These are phyloP conservation scores for Melanocharis versteri DNA, from an alignment of 2,113 vertebrate genomes.

Conservation along the genomic window DNA sequence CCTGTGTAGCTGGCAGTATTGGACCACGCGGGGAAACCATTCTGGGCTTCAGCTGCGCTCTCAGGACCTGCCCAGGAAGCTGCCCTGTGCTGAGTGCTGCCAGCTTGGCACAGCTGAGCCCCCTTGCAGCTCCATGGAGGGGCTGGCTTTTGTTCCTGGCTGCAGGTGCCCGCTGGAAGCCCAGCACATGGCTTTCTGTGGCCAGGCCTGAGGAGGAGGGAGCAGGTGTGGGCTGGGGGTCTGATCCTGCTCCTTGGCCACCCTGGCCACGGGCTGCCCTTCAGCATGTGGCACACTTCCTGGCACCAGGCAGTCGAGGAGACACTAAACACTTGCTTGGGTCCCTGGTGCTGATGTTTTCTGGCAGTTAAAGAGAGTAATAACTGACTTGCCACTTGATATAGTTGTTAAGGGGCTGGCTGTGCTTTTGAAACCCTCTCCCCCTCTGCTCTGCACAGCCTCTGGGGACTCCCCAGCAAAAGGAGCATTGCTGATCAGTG, in stretches of 20 bases:
- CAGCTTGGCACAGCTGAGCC: neutral
- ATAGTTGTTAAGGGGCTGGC: neutral
- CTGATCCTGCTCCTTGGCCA: neutral
- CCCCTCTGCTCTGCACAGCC: neutral
- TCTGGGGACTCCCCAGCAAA: neutral
- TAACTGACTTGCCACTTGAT: slow-evolving; percentile 6
- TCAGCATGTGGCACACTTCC: accelerated
- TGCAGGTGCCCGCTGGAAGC: neutral
- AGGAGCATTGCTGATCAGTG: neutral
- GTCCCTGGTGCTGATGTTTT: slow-evolving; percentile 11
- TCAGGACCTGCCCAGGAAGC: neutral
- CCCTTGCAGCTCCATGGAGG: neutral
- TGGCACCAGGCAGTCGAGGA: accelerated
- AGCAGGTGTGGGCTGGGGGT: neutral
- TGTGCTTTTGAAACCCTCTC: slow-evolving; percentile 4
- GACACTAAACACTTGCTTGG: neutral
- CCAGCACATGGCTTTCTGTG: accelerated
- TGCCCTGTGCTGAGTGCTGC: neutral
- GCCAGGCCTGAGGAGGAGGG: neutral
- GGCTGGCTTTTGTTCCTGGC: neutral
- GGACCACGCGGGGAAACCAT: accelerated
- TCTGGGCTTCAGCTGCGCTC: neutral
- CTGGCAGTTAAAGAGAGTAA: slow-evolving; percentile 22
- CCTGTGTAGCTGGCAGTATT: neutral
- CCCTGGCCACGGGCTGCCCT: neutral